Base-by-base conservation (phyloP, 2,113 vertebrate species). In the Siniperca knerii region DNA sequence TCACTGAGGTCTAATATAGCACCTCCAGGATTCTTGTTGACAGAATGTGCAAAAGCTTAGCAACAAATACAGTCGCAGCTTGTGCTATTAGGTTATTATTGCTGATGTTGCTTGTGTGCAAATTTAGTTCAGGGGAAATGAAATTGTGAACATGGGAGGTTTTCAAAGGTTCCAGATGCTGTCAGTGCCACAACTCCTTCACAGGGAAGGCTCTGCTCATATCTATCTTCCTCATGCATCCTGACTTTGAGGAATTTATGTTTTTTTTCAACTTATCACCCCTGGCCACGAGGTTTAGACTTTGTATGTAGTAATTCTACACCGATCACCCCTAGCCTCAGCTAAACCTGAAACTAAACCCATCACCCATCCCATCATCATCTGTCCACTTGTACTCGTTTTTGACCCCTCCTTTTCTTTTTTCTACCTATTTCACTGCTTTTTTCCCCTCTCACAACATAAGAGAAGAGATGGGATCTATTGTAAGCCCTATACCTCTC, bases 1-100 rank as follows among this genome's bases (percentile, higher is more conserved):
- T 58, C 55, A 85, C 25, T 29, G 21, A 69, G 58, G 55, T 67
- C 11, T 76, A 80, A 82, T 67, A 69, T 58, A 64, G n/a, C 60
- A 84, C 40, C 68, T 86, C 46, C 21, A 50, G 62, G 29, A 77
- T 82, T 73, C 33, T 82, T 85, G 81, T 78, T 71, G 81, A 81
- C 73, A 81, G 46, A 86, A 58, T 84, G 37, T 84, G 70, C 62
- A 75, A 61, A 89, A 73, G 46, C 61, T 44, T 25, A 46, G 35
- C 42, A 46, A 70, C 23, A 68, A 81, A 66, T 48, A 25, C 40
- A 69, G 35, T 61, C 72, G 12, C n/a, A 74, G 66, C 8, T 50
- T 79, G 42, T 23, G n/a, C 70, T 42, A 20, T 71, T 40, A 57
- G 33, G 20, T 15, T 42, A 21, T 40, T 73, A 23, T 18, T 85